These are phyloP conservation scores for Chelmon rostratus DNA, from an alignment of 2,797 vertebrate genomes.

Conservation along the genomic window DNA sequence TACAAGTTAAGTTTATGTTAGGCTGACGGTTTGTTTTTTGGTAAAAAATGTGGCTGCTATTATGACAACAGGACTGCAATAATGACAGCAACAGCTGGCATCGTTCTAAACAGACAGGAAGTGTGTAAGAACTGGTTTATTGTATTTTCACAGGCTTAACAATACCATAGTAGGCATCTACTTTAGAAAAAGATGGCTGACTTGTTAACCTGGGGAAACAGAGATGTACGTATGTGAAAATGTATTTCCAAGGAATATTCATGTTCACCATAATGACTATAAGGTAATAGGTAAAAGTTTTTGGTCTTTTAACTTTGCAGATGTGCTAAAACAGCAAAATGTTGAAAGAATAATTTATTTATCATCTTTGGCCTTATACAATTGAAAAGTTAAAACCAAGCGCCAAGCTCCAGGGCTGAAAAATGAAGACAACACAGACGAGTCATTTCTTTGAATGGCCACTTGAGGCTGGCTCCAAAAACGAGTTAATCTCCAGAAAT, in stretches of 20 bases:
- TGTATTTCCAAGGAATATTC: background rate
- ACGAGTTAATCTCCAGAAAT: no score
- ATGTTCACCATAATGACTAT: background rate
- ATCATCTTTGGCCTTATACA: background rate
- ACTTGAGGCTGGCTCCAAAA: no score
- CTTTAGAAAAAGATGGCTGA: background rate
- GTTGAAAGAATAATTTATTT: background rate
- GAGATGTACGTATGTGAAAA: background rate
- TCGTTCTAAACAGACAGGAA: slow-evolving; percentile 21
- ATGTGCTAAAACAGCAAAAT: background rate
- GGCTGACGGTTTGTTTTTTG: slow-evolving; percentile 26
- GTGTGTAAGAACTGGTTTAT: slow-evolving; percentile 18
- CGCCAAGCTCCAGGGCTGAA: no score
- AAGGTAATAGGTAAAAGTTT: background rate
- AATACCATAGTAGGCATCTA: slow-evolving; percentile 1
- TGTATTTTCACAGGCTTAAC: background rate
- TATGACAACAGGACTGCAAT: background rate
- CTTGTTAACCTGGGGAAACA: background rate
- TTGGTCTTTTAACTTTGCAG: background rate
- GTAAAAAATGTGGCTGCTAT: slow-evolving; percentile 4
- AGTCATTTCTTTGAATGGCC: no score
- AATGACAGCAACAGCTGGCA: slow-evolving; percentile 8
- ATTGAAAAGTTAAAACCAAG: no score
- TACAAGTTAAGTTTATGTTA: slow-evolving; percentile 13
- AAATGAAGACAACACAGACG: no score